A percentile compares a stretch with the other conserved stretches of the same genome.
phyloP scores from a whole-genome alignment of 2,888 invertebrate genomes.

The Megaustenia siamemsis region DNA sequence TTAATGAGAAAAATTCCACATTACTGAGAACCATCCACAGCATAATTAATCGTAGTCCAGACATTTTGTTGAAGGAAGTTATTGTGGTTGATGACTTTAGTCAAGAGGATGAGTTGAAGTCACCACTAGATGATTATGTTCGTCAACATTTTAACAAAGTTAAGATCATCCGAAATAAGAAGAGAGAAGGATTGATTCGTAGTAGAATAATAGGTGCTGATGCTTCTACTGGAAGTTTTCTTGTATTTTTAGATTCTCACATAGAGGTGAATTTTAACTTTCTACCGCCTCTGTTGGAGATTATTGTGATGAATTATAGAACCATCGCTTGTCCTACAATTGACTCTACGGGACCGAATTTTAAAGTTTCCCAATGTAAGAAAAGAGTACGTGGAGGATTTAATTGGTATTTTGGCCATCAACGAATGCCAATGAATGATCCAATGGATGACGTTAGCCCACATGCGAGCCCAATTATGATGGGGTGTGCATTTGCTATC shows the following conservation, averaged over 20 bases:
- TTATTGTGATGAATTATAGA: slow-evolving; percentile 29
- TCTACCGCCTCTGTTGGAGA: slow-evolving; percentile 48
- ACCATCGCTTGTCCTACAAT: slow-evolving; percentile 49
- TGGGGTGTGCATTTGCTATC: slow-evolving; percentile 97
- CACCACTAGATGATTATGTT: slow-evolving; percentile 42
- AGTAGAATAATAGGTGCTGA: slow-evolving; percentile 52
- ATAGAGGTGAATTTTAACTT: slow-evolving; percentile 52
- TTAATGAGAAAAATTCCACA: no score
- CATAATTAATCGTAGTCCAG: slow-evolving; percentile 46
- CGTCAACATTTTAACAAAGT: slow-evolving; percentile 31
- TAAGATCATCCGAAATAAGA: slow-evolving; percentile 42
- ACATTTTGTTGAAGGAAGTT: slow-evolving; percentile 43
- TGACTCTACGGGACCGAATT: neutral
- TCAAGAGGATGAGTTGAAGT: slow-evolving; percentile 41
- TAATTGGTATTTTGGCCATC: neutral
- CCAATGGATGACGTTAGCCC: slow-evolving; percentile 46
- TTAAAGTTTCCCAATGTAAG: neutral
- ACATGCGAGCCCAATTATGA: slow-evolving; percentile 49
- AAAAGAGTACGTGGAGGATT: slow-evolving; percentile 8
- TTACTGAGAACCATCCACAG: slow-evolving; percentile 48
- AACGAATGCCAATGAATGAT: neutral
- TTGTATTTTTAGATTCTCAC: slow-evolving; percentile 55
- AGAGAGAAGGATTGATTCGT: slow-evolving; percentile 47
- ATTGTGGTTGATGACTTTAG: slow-evolving; percentile 56
- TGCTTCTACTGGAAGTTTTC: slow-evolving; percentile 42